Percentiles rank a stretch among this genome's conserved stretches.
Conservation (phyloP, 2,797 vertebrate genomes). For the Varecia variegata region DNA sequence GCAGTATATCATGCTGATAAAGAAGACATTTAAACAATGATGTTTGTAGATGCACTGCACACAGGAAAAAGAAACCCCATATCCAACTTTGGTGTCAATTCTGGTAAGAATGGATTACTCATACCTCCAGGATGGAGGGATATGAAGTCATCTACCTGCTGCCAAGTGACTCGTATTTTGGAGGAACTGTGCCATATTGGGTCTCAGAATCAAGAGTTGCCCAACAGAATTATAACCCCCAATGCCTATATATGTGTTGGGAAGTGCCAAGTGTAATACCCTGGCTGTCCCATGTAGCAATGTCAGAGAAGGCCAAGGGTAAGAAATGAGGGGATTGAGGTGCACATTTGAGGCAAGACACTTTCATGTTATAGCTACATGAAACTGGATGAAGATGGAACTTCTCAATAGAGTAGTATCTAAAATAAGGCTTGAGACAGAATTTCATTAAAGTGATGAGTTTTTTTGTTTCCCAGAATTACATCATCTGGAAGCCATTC, state of each 20-base stretch:
- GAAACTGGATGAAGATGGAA: neutral
- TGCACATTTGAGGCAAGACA: neutral
- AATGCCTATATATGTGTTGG: neutral
- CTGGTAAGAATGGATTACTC: neutral
- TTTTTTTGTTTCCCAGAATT: conserved; percentile 86
- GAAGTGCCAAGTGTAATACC: neutral
- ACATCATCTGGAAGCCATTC: conserved; percentile 79
- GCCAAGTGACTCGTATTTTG: neutral
- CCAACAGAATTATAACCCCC: neutral
- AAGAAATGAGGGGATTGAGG: neutral
- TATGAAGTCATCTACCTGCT: neutral
- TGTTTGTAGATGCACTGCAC: neutral
- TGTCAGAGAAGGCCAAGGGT: neutral
- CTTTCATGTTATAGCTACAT: neutral
- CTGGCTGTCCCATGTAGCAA: neutral
- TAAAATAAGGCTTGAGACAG: neutral
- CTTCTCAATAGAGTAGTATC: neutral
- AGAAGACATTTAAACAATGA: neutral
- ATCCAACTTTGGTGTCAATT: neutral
- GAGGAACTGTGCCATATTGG: neutral
- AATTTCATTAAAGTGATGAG: conserved; percentile 62
- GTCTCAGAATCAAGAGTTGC: neutral
- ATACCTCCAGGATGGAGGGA: neutral
- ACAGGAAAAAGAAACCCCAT: neutral
- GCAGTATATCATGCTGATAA: neutral